These are phyloP conservation scores for Mastomys coucha DNA, from an alignment of 2,113 vertebrate genomes.

Conservation along the genomic window DNA sequence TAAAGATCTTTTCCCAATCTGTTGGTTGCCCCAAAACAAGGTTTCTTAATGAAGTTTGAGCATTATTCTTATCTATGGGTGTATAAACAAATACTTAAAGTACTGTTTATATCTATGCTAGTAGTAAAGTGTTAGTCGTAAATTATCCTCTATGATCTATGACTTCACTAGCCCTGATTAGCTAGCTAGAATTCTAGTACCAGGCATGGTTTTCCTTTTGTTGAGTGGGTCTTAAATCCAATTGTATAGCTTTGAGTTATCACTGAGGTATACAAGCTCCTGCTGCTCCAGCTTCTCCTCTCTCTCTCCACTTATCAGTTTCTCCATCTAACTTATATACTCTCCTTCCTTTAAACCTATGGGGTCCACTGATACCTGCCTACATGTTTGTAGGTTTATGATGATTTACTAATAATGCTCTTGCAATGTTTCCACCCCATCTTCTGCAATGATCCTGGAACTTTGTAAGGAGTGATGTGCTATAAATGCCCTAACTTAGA, in stretches of 20 bases:
- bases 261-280: neutral
- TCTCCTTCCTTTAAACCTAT: neutral
- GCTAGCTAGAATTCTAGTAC: neutral
- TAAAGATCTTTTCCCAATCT: too few relatives aligned
- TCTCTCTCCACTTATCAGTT: neutral
- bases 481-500: neutral
- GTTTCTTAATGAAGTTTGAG: neutral
- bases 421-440: neutral
- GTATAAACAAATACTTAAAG: neutral
- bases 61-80: neutral
- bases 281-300: neutral
- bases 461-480: neutral
- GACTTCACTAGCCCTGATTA: neutral
- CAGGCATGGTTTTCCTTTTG: neutral
- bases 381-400: neutral
- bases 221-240: neutral
- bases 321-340: neutral
- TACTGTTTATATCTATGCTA: neutral
- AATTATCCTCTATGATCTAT: neutral
- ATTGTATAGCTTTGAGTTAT: neutral
- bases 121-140: neutral
- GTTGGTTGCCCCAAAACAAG: neutral
- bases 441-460: neutral
- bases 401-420: neutral
- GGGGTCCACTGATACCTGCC: too few relatives aligned